Base-by-base conservation (phyloP, 2,888 invertebrate species). In the Bhutanitis thaidina region DNA sequence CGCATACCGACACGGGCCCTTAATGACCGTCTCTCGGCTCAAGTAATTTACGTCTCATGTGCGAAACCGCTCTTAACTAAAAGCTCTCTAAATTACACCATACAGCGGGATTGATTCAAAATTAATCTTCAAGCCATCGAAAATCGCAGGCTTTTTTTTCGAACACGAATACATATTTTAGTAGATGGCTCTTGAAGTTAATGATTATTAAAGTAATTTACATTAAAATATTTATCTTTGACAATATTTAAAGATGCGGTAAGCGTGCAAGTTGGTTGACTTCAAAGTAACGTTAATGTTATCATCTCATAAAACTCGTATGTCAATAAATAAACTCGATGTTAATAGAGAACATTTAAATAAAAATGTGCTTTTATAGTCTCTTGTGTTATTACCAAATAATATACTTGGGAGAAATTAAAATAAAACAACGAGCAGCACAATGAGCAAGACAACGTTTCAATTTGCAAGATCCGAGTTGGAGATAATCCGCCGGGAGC, bases 41-140 rank as follows among this genome's bases (percentile, higher is more conserved):
- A 77, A 74, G 80, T 82, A 87, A 88, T 87, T 88, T 88, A 88
- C 81, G 81, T 85, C 80, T 80, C 79, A 82, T 82, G 82, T 87
- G 87, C 85, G 79, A 84, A 87, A 80, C 81, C 80, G 80, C 81
- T 82, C 77, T 84, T 81, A 80, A 83, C 86, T 86, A 85, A 87
- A 85, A 87, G 83, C 84, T 76, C 71, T 71, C 77, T 83, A 87
- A 87, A 87, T 87, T 84, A 82, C 77, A 83, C 71, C 69, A 75
- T 79, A 80, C 80, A 74, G 62, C 67, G 69, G 74, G 77, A 87
- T 87, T 84, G 84, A 87, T 85, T 85, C 68, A 66, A 80, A 80
- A 86, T 83, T 80, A 85, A 85, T 85, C 81, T 81, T 62, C 64
- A 68, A 64, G 66, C 69, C 69, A 67, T 70, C 70, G 70, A 61